phyloP scores from a whole-genome alignment of 1,140 invertebrate species.

The Lordiphosa clarofinis region DNA sequence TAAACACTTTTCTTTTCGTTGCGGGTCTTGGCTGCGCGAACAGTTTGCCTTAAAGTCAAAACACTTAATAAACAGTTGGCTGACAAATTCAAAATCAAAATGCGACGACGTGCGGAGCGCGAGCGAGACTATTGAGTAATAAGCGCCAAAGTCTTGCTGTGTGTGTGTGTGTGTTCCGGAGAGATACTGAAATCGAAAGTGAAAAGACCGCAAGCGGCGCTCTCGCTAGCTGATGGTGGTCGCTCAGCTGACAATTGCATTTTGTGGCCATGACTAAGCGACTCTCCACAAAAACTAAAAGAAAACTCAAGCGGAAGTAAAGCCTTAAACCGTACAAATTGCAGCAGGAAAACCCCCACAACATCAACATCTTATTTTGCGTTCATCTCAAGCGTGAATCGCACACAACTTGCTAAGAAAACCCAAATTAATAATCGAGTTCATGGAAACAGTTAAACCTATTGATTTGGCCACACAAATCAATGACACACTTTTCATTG shows the following conservation, averaged over 20 bases:
- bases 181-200: slow-evolving; percentile 62
- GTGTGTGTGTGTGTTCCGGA: slow-evolving; percentile 11
- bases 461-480: slow-evolving; percentile 23
- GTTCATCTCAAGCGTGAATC: slow-evolving; percentile 61
- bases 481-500: slow-evolving; percentile 35
- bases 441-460: slow-evolving; percentile 3
- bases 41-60: slow-evolving; percentile 73
- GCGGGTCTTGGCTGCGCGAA: slow-evolving; percentile 45
- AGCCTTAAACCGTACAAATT: slow-evolving; percentile 60
- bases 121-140: slow-evolving; percentile 65
- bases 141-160: slow-evolving; percentile 53
- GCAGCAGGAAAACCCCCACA: slow-evolving; percentile 61
- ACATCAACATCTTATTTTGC: slow-evolving; percentile 42
- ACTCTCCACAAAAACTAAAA: slow-evolving; percentile 12
- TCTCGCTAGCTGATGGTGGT: not conserved
- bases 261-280: slow-evolving; percentile 31
- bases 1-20: slow-evolving; percentile 29
- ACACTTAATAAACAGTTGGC: slow-evolving; percentile 77
- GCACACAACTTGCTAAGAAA: slow-evolving; percentile 5
- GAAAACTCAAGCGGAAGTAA: slow-evolving; percentile 34
- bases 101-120: slow-evolving; percentile 29
- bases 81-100: slow-evolving; percentile 79
- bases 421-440: slow-evolving; percentile 4
- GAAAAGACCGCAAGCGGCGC: slow-evolving; percentile 33
- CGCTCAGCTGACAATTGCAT: slow-evolving; percentile 12